Evolutionary conservation across 2,113 vertebrate species (phyloP), one percentile per base, ranked within the genome.

Genomic region (Triplophysa dalaica): DNA sequence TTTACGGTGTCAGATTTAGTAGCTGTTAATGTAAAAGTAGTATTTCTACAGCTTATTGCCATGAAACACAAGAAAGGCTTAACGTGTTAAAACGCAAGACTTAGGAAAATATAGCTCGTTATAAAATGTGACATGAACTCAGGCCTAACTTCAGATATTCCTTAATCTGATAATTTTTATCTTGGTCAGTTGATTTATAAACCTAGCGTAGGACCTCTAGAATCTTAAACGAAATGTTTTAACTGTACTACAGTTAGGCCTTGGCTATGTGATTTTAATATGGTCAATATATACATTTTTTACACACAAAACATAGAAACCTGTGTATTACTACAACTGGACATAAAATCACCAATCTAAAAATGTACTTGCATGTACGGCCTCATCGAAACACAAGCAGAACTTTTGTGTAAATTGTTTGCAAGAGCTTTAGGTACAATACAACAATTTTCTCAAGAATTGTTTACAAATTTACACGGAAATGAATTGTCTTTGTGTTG

Each of bases 261-360:
- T 7, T 38, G 33, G 11, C 41, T 68, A 21, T 58, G 4, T 21
- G 41, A 48, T 14, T 5, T 21, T 41, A 22, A 22, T 43, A 13
- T 43, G 70, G 17, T 54, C 19, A 21, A 58, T 21, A 7, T 60
- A 60, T 60, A n/a, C n/a, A n/a, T 73, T 73, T 21, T 13, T 60
- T 13, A 70, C 61, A 62, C 58, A 22, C 21, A 26, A 45, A 61
- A 75, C n/a, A 45, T 52, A 75, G 41, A 75, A 75, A 75, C 72
- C 72, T 75, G 72, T 48, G 72, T 75, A 75, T 75, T 75, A 75
- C 72, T 75, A 75, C 21, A 56, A 56, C 1, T 56, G 69, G 56
- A 70, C 26, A 21, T 56, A 19, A 70, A 56, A 33, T n/a, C 10
- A 52, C 26, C 45, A 38, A 21, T 77, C n/a, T n/a, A 17, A 21